Percentiles rank a stretch among this genome's conserved stretches.
phyloP scores from a whole-genome alignment of 1,140 invertebrate species.

The Drosophila quadrilineata region DNA sequence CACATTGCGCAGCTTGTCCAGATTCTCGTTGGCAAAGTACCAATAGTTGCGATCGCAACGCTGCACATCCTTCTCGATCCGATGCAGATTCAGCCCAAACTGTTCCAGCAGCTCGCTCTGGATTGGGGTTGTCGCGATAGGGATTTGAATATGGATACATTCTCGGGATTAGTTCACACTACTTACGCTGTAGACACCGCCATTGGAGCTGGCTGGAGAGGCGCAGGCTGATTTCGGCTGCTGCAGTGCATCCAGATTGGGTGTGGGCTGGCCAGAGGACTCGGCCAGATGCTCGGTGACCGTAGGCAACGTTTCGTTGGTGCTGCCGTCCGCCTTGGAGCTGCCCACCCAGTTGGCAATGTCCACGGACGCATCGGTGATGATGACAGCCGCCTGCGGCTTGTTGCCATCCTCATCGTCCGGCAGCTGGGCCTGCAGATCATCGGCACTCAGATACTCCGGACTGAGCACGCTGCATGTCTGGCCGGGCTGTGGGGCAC shows the following conservation, averaged over 20 bases:
- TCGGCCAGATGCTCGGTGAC: slow-evolving; percentile 12
- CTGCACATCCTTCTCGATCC: slow-evolving; percentile 98
- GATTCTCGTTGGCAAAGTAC: slow-evolving; percentile 93
- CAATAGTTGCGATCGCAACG: slow-evolving; percentile 96
- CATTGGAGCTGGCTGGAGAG: slow-evolving; percentile 91
- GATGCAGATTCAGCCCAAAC: slow-evolving; percentile 94
- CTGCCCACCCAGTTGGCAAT: slow-evolving; percentile 82
- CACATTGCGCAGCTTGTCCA: slow-evolving; percentile 96
- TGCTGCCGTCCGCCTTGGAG: slow-evolving; percentile 47
- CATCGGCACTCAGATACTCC: slow-evolving; percentile 73
- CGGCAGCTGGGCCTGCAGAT: slow-evolving; percentile 56
- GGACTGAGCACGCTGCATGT: slow-evolving; percentile 62
- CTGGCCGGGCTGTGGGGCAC: slow-evolving; percentile 29
- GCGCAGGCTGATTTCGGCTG: slow-evolving; percentile 85
- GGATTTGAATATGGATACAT: background rate
- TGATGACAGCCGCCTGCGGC: slow-evolving; percentile 83
- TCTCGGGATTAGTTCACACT: rapidly evolving
- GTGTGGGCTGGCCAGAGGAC: background rate
- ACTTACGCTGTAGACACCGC: slow-evolving; percentile 92
- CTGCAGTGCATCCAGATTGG: slow-evolving; percentile 76
- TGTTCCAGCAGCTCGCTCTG: slow-evolving; percentile 91
- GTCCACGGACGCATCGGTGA: slow-evolving; percentile 86
- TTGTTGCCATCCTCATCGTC: slow-evolving; percentile 45
- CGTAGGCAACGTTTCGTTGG: slow-evolving; percentile 72
- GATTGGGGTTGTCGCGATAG: background rate